Percentiles rank a stretch among this genome's conserved stretches.
Evolutionary conservation across 2,797 vertebrate species (phyloP).

Genomic region (Thripadectes ignobilis): DNA sequence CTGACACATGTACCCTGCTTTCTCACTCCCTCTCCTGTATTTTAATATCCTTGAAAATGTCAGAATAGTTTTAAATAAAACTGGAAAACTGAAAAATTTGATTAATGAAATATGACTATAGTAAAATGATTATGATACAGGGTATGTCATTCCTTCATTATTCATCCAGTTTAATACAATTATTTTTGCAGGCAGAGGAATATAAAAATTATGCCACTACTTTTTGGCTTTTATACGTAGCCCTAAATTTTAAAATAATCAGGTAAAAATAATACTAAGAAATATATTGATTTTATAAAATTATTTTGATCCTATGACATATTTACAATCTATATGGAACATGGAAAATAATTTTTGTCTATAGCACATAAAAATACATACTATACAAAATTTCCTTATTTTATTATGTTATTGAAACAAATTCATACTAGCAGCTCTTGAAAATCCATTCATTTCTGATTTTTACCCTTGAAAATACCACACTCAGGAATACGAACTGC

Average conservation of each 20-base stretch:
- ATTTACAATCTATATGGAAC: not conserved
- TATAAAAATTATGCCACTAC: not conserved
- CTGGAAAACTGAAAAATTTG: not conserved
- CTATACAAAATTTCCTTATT: not conserved
- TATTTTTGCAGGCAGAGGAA: not conserved
- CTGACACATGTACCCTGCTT: not conserved
- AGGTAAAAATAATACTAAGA: not conserved
- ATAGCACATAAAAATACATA: not conserved
- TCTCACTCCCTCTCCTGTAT: not conserved
- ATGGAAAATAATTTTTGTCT: not conserved
- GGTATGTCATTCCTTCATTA: not conserved
- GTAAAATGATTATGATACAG: not conserved
- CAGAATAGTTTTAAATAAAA: not conserved
- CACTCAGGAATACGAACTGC: not conserved
- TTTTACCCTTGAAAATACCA: not conserved
- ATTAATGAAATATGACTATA: not conserved
- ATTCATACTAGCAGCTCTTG: fast-evolving
- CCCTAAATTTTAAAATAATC: not conserved
- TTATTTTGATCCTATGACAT: not conserved
- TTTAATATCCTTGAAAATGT: not conserved
- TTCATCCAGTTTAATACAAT: not conserved
- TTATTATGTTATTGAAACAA: not conserved
- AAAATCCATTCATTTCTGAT: not conserved
- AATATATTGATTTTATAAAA: not conserved
- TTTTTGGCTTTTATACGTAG: not conserved